Base-by-base conservation (phyloP, 2,113 vertebrate species). In the Equus quagga region DNA sequence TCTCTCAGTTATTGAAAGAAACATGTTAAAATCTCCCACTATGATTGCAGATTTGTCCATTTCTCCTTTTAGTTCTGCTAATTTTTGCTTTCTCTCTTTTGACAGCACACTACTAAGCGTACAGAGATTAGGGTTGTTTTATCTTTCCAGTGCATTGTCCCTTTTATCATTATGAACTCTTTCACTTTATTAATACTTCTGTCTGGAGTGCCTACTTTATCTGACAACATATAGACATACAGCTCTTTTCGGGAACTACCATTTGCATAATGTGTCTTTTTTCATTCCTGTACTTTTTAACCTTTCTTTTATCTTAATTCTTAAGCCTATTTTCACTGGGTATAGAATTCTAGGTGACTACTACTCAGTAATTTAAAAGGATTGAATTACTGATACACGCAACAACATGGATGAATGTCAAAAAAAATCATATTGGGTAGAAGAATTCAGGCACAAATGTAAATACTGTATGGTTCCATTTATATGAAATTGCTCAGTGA, bases 61-160 rank as follows among this genome's bases (percentile, higher is more conserved):
- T 46, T 88, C n/a, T 73, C 31, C n/a, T 96, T 79, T 92, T 33
- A 96, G 72, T 89, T 92, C 26, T 89, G 33, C 21, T 49, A 62
- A 33, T 92, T 84, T 94, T 65, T 87, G 80, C 33, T 94, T 49
- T 91, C 28, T 46, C 26, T 78, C 56, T 72, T 96, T 67, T 86
- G 26, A 58, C 4, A 56, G 6, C n/a, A 80, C 49, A n/a, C 81
- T 76, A 94, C n/a, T 62, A 75, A 56, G 15, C 11, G 14, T 81
- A 60, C 0, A 85, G 54, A 56, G 13, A 73, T 92, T 92, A 84
- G 41, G 75, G 90, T 1, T 69, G 10, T 28, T 94, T 72, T 54
- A 89, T 62, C 72, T 62, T 92, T 11, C 41, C 31, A 72, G 31
- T 21, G 10, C 46, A 86, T 1, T 51, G 19, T 81, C 11, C 14